Evolutionary conservation across 2,113 vertebrate genomes (phyloP).

Genomic region (Orcinus orca): DNA sequence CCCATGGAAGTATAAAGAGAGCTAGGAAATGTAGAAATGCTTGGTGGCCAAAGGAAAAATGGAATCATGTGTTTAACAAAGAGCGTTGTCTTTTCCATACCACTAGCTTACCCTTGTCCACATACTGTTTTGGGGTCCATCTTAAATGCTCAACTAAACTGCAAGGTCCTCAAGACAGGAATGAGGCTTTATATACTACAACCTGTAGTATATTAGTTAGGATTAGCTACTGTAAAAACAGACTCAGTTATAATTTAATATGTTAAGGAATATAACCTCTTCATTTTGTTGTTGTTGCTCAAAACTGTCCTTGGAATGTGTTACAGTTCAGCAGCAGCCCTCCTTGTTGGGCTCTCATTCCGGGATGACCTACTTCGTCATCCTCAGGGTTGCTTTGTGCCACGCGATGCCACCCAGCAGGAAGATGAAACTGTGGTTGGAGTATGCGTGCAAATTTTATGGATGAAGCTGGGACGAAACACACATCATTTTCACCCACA

Average conservation of each 20-base stretch:
- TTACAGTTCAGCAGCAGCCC: neutral
- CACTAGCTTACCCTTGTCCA: neutral
- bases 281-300: neutral
- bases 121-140: neutral
- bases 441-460: neutral
- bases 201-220: neutral
- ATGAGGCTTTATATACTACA: neutral
- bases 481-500: neutral
- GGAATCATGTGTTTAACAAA: neutral
- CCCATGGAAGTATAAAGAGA: neutral
- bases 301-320: neutral
- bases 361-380: neutral
- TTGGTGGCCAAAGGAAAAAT: neutral
- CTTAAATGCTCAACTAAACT: neutral
- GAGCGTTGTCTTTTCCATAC: neutral
- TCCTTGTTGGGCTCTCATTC: neutral
- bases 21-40: neutral
- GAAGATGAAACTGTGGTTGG: neutral
- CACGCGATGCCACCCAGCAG: neutral
- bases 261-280: neutral
- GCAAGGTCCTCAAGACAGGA: neutral
- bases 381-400: neutral
- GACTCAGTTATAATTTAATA: neutral
- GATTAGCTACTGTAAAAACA: neutral
- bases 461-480: neutral